A percentile compares a stretch with the other conserved stretches of the same genome.
These are phyloP conservation scores for Paralichthys olivaceus DNA, from an alignment of 2,113 vertebrate genomes.

Conservation along the genomic window DNA sequence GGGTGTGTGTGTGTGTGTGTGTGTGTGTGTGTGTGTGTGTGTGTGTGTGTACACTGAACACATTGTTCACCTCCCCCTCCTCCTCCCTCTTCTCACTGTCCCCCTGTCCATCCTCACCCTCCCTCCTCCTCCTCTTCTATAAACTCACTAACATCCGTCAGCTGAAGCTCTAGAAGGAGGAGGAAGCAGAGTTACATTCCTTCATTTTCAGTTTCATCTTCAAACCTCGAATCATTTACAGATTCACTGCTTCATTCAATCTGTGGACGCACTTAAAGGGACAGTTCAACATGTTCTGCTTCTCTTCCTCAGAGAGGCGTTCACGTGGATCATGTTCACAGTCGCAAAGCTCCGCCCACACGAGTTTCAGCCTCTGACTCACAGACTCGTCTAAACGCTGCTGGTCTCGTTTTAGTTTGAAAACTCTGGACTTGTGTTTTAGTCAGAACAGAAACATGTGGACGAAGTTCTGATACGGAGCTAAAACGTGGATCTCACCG, in stretches of 20 bases:
- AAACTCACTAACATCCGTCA: slow-evolving; percentile 58
- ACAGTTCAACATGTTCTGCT: not conserved
- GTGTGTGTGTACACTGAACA: slow-evolving; percentile 15
- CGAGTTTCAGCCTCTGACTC: too few relatives aligned
- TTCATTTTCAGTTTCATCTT: slow-evolving; percentile 27
- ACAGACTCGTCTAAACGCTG: not conserved
- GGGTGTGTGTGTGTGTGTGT: not conserved
- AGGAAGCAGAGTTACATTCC: slow-evolving; percentile 18
- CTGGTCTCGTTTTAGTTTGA: too few relatives aligned
- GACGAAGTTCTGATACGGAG: too few relatives aligned
- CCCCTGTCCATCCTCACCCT: slow-evolving; percentile 36
- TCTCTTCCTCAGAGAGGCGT: not conserved
- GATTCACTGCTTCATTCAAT: slow-evolving; percentile 26
- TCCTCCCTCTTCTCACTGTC: slow-evolving; percentile 10
- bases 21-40: slow-evolving; percentile 30
- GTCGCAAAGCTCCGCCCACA: not conserved
- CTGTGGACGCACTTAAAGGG: slow-evolving; percentile 24
- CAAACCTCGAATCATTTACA: not conserved
- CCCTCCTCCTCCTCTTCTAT: not conserved
- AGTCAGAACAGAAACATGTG: too few relatives aligned
- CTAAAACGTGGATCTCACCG: too few relatives aligned
- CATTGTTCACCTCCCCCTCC: slow-evolving; percentile 43
- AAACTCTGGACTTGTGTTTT: not conserved
- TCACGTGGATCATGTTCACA: not conserved
- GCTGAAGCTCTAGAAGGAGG: not conserved